Evolutionary conservation across 2,888 invertebrate genomes (phyloP), one percentile per base, ranked within the genome.

Genomic region (Ashinkailepas kermadecensis): DNA sequence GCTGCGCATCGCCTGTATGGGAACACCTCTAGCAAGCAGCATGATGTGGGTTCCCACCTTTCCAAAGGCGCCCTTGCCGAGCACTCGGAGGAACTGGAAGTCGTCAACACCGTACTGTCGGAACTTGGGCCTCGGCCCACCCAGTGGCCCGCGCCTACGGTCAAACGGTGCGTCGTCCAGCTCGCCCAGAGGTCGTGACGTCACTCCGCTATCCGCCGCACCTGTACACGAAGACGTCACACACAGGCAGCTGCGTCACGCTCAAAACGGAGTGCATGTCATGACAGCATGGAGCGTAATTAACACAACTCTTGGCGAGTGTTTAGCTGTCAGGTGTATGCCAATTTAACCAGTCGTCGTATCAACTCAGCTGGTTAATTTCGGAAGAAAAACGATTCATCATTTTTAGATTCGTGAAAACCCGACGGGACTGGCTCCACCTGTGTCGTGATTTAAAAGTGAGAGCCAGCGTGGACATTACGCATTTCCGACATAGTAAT

Each of bases 61-160:
- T 87, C 99, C 99, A 88, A 99, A 99, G 88, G 97, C 98, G 86
- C 99, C 99, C 89, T 99, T 99, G 82, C 99, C 99, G 81, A 99
- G 91, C 81, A 99, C 97, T 89, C 97, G 97, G 86, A 97, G 92
- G 89, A 99, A 96, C 87, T 93, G 93, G 89, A 99, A 99, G 88
- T 99, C 97, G 86, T 95, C 94, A 83, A 97, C 92, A 74, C 91
- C 91, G 88, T 97, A 99, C 88, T 97, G 97, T 2, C 82, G 82
- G 81, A 82, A 84, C 78, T 83, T 83, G 56, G 83, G 84, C 62
- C 83, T 74, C 56, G 84, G 78, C 4, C 78, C 78, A 3, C 78
- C 78, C 2, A 78, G 78, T 6, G 78, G 78, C 4, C 58, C 78
- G 10, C 18, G 58, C 23, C 58, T 15, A 2, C 13, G 8, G 78